These are phyloP conservation scores for Centropus bengalensis DNA, from an alignment of 2,113 vertebrate species.

Conservation along the genomic window DNA sequence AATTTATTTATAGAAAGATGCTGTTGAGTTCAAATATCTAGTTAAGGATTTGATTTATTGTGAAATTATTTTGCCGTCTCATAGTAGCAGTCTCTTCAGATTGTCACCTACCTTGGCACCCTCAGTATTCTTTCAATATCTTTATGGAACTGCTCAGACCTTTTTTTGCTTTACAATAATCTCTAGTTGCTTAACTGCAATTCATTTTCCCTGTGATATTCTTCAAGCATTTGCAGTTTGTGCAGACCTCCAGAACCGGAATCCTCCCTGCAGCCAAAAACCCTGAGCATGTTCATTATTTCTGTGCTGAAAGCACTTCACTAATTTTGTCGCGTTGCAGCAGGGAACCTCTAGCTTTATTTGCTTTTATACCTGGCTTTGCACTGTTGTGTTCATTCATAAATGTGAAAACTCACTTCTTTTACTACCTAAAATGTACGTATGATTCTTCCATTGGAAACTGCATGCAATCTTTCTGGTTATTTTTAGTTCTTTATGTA, in stretches of 20 bases:
- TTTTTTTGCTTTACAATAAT: conserved; percentile 18
- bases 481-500: conserved; percentile 25
- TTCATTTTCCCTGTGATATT: conserved; percentile 3
- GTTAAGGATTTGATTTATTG: neutral
- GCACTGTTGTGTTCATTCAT: neutral
- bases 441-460: neutral
- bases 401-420: neutral
- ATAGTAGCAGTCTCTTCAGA: neutral
- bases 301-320: neutral
- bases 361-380: conserved; percentile 29
- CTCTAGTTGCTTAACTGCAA: neutral
- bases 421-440: neutral
- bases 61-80: neutral
- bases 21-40: neutral
- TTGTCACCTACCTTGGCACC: neutral
- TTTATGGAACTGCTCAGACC: neutral
- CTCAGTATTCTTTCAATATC: neutral
- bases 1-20: neutral
- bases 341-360: conserved; percentile 31
- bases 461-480: neutral
- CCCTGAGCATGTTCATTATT: neutral
- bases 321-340: neutral
- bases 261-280: conserved; percentile 25
- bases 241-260: conserved; percentile 4
- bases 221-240: neutral